Evolutionary conservation across 2,797 vertebrate genomes (phyloP).

Genomic region (Pseudotriccus pelzelni): DNA sequence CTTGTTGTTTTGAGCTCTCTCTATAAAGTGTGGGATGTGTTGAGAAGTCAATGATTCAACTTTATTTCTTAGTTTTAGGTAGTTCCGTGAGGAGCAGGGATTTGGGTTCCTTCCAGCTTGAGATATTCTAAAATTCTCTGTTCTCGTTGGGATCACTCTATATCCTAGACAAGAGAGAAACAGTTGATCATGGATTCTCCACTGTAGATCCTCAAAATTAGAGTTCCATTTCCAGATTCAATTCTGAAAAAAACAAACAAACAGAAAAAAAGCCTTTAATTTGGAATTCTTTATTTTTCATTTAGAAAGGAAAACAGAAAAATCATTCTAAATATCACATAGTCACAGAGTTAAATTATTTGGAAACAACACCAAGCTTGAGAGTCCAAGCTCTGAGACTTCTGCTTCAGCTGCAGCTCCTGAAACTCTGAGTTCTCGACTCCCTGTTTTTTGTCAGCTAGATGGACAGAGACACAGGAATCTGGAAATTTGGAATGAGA

Average conservation of each 20-base stretch:
- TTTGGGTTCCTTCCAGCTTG: neutral
- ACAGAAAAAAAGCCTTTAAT: neutral
- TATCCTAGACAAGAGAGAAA: neutral
- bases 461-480: conserved; percentile 14
- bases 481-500: conserved; percentile 34
- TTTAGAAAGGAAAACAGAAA: neutral
- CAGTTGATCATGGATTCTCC: neutral
- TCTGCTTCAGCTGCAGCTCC: neutral
- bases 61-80: neutral
- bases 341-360: neutral
- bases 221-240: neutral
- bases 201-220: neutral
- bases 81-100: neutral
- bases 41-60: neutral
- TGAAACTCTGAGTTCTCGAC: neutral
- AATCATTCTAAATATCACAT: neutral
- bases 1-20: neutral
- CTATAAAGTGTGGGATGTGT: neutral
- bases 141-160: neutral
- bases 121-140: neutral
- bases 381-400: neutral
- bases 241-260: neutral
- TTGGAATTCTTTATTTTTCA: neutral
- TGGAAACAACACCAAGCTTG: neutral
- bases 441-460: neutral